A percentile compares a stretch with the other conserved stretches of the same genome.
phyloP scores from a whole-genome alignment of 2,888 invertebrate species.

The Ormyrus thymus region DNA sequence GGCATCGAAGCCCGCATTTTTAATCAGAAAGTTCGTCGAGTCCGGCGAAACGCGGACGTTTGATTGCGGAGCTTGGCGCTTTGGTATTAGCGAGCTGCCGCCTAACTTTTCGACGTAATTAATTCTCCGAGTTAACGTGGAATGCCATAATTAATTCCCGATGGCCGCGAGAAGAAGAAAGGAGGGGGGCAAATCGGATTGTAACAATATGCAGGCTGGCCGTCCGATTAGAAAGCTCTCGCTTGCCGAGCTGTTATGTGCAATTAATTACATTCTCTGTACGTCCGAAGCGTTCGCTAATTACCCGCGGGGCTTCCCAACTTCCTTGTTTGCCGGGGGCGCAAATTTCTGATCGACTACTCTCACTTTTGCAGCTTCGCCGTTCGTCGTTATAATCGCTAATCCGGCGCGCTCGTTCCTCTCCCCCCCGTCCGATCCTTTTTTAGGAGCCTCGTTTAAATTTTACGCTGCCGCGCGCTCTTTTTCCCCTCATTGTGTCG shows the following conservation, averaged over 20 bases:
- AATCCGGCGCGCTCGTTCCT: too few species aligned
- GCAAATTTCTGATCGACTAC: slow-evolving; percentile 16
- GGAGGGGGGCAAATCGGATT: slow-evolving; percentile 57
- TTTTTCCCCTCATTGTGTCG: not conserved
- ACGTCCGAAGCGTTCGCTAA: slow-evolving; percentile 69
- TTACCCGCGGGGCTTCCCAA: slow-evolving; percentile 59
- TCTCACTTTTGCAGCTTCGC: slow-evolving; percentile 21
- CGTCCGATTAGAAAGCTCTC: slow-evolving; percentile 69
- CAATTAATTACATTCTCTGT: slow-evolving; percentile 74
- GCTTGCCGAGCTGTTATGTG: slow-evolving; percentile 59
- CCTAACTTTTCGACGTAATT: slow-evolving; percentile 74
- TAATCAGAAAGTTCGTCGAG: slow-evolving; percentile 16
- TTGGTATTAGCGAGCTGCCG: slow-evolving; percentile 59
- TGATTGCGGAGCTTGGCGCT: not conserved
- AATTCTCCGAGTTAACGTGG: slow-evolving; percentile 74
- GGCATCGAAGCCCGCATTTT: slow-evolving; percentile 8
- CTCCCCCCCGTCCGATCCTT: too few species aligned
- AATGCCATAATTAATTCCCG: slow-evolving; percentile 75
- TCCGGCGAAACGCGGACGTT: not conserved
- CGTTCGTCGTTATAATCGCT: not conserved
- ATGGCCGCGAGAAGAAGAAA: slow-evolving; percentile 58
- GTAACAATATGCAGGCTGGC: slow-evolving; percentile 70
- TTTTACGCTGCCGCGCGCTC: not conserved
- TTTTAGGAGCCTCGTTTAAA: not conserved
- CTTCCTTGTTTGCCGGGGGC: slow-evolving; percentile 20